Evolutionary conservation across 2,797 vertebrate genomes (phyloP).

Genomic region (Urosaurus nigricauda): DNA sequence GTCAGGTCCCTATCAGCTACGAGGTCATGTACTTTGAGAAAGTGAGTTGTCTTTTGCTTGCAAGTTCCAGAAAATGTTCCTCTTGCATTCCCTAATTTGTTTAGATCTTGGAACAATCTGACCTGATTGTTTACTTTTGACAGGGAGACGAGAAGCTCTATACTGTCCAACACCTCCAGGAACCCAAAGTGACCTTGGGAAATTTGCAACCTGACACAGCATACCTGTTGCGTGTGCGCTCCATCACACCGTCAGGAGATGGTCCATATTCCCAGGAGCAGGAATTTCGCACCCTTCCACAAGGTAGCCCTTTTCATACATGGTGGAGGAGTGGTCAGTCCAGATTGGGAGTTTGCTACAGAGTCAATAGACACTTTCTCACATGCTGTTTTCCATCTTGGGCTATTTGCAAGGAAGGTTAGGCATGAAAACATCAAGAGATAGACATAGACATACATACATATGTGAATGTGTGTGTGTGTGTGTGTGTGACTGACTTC

Average conservation of each 20-base stretch:
- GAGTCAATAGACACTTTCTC: neutral
- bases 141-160: conserved; percentile 80
- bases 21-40: conserved; percentile 78
- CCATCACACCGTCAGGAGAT: conserved; percentile 75
- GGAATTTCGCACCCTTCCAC: conserved; percentile 80
- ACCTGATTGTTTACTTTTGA: neutral
- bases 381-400: neutral
- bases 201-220: conserved; percentile 82
- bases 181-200: conserved; percentile 79
- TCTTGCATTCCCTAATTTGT: neutral
- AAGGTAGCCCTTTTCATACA: conserved; percentile 65
- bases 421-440: too few species aligned
- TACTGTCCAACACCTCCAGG: conserved; percentile 75
- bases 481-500: too few species aligned
- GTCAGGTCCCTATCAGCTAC: conserved; percentile 69
- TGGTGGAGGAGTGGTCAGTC: neutral
- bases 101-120: neutral
- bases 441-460: too few species aligned
- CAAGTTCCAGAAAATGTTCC: neutral
- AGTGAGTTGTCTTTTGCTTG: conserved; percentile 41
- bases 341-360: neutral
- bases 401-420: too few species aligned
- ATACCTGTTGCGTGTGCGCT: conserved; percentile 80
- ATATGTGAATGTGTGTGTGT: too few species aligned
- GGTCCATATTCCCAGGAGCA: conserved; percentile 81